Evolutionary conservation across 2,113 vertebrate species (phyloP).

Genomic region (Hyla sarda): DNA sequence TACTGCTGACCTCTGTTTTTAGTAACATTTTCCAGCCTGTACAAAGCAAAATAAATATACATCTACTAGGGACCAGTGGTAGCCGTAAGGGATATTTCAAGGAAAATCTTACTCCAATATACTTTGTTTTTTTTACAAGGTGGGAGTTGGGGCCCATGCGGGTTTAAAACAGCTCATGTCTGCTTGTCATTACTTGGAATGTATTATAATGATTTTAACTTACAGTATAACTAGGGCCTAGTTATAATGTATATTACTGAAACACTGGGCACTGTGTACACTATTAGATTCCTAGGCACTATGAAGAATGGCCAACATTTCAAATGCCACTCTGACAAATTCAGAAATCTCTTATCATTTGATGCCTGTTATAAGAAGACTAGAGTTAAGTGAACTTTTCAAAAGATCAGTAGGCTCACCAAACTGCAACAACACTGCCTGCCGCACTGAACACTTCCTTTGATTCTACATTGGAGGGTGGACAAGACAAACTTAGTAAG

Average conservation of each 20-base stretch:
- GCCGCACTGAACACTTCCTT: no score
- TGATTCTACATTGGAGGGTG: no score
- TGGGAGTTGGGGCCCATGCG: not conserved
- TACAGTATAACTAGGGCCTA: not conserved
- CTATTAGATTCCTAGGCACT: not conserved
- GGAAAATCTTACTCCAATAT: not conserved
- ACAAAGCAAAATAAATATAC: constrained; percentile 36
- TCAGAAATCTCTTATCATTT: no score
- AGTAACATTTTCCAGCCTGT: constrained; percentile 45
- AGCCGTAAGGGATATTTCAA: not conserved
- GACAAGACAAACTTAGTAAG: no score
- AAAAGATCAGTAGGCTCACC: no score
- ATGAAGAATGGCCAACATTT: not conserved
- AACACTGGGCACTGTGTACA: not conserved
- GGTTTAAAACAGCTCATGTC: not conserved
- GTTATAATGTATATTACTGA: not conserved
- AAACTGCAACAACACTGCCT: no score
- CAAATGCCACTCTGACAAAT: no score
- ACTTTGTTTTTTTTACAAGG: not conserved
- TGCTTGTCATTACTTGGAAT: not conserved
- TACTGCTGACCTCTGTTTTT: constrained; percentile 29
- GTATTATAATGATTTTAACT: no score
- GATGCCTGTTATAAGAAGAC: no score
- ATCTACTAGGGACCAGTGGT: not conserved
- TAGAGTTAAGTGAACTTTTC: no score